Evolutionary conservation across 2,888 invertebrate genomes (phyloP).

Genomic region (Limnephilus lunatus): DNA sequence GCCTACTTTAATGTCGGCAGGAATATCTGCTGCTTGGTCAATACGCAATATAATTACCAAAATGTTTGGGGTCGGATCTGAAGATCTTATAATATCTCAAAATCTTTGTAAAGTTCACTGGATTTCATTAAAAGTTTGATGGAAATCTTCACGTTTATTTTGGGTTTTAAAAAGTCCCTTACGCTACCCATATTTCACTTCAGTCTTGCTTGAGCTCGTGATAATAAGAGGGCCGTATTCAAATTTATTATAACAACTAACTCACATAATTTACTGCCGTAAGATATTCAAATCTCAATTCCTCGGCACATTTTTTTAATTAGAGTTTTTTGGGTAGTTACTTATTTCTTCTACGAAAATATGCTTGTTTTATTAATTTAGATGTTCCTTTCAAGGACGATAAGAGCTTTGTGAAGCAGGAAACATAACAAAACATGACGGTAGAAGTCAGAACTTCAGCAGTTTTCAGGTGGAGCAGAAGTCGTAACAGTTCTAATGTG

Average conservation of each 20-base stretch:
- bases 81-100: background rate
- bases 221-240: background rate
- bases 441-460: background rate
- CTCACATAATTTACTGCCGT: background rate
- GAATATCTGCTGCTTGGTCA: background rate
- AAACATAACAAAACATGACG: background rate
- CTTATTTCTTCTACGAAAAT: background rate
- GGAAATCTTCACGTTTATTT: background rate
- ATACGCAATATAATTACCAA: too few species aligned
- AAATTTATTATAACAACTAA: constrained; percentile 2
- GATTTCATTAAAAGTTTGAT: background rate
- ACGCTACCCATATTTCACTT: background rate
- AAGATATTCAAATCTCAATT: background rate
- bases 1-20: background rate
- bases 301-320: background rate
- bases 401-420: background rate
- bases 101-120: background rate
- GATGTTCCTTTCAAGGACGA: background rate
- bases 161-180: background rate
- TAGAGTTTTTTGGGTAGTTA: background rate
- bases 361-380: background rate
- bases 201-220: background rate
- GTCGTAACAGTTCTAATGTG: background rate
- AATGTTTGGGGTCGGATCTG: background rate
- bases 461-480: background rate